phyloP scores from a whole-genome alignment of 2,888 invertebrate genomes.

The Syrphus vitripennis region DNA sequence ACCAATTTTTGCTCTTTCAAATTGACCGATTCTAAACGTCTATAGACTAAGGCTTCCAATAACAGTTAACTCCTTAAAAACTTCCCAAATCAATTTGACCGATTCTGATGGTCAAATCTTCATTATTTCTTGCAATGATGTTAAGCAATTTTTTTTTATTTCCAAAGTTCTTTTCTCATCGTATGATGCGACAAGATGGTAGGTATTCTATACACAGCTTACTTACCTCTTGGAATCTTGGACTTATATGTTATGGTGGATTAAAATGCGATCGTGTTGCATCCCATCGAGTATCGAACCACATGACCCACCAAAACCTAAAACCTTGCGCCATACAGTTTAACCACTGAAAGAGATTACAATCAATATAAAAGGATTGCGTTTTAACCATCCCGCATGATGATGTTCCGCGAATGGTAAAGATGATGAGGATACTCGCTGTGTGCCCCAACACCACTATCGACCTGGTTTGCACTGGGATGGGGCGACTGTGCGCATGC shows the following conservation, averaged over 20 bases:
- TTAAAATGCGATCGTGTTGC: conserved; percentile 63
- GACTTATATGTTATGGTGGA: neutral
- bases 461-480: too few species aligned
- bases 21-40: too few species aligned
- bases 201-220: neutral
- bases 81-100: neutral
- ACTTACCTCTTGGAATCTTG: neutral
- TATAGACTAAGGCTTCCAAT: too few species aligned
- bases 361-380: conserved; percentile 63
- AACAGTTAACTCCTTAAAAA: neutral
- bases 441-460: neutral
- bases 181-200: neutral
- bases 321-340: neutral
- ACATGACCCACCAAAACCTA: conserved; percentile 63
- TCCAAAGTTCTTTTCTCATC: neutral
- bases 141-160: neutral
- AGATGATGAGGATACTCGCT: conserved; percentile 55
- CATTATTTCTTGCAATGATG: neutral
- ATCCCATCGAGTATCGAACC: conserved; percentile 70
- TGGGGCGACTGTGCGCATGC: neutral
- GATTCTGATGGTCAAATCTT: neutral
- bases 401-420: conserved; percentile 62
- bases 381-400: conserved; percentile 68
- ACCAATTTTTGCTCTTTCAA: too few species aligned
- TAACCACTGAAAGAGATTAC: conserved; percentile 23